phyloP scores from a whole-genome alignment of 30 jellyfish, hydroid and myxozoan genomes.

The Turritopsis rubra region DNA sequence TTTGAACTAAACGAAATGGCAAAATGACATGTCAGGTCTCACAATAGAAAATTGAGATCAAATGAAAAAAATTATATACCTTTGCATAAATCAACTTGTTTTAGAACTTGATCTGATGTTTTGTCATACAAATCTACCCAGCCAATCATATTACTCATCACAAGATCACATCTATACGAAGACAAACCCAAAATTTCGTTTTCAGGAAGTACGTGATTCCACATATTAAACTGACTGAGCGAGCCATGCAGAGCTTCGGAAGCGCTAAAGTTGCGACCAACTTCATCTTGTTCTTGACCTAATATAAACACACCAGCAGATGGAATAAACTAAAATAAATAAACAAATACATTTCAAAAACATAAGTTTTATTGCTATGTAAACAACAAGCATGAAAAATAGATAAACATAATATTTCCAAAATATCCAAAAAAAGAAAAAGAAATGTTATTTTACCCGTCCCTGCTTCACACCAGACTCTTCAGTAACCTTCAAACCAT shows the following conservation, averaged over 20 bases:
- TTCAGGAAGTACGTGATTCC: constrained; percentile 64
- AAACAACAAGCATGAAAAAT: neutral
- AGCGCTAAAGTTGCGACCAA: constrained; percentile 93
- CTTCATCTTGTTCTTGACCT: constrained; percentile 99
- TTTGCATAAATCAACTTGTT: constrained; percentile 57
- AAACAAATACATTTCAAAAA: neutral
- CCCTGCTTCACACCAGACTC: constrained; percentile 64
- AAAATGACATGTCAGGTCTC: neutral
- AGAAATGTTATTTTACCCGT: constrained; percentile 40
- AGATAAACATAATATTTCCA: neutral
- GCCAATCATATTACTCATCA: constrained; percentile 72
- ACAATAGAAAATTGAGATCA: too few species aligned
- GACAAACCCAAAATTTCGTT: constrained; percentile 57
- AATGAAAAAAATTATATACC: too few species aligned
- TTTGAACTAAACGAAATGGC: constrained; percentile 34
- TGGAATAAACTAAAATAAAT: constrained; percentile 33
- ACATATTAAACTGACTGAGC: constrained; percentile 68
- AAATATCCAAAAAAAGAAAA: neutral
- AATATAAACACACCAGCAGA: constrained; percentile 73
- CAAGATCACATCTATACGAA: constrained; percentile 65
- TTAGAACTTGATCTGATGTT: constrained; percentile 38
- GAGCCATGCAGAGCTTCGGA: constrained; percentile 90
- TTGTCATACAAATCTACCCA: constrained; percentile 81
- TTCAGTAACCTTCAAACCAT: constrained; percentile 65
- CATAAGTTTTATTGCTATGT: neutral